Conservation (phyloP, 2,113 vertebrate genomes). For the Lampris incognitus region DNA sequence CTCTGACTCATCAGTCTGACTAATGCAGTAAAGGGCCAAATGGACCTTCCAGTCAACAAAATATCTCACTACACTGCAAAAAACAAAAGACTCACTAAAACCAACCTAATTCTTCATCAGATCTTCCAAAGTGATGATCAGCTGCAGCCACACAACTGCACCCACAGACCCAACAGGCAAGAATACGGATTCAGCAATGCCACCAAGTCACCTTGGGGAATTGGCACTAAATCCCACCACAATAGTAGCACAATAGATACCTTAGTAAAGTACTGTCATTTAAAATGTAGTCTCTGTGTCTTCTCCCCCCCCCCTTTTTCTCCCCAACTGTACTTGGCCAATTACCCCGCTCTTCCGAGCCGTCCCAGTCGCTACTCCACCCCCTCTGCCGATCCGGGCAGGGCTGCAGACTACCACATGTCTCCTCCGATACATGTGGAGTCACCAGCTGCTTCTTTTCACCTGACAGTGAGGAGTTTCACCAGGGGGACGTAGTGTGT, state of each 20-base stretch:
- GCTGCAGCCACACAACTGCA: slow-evolving; percentile 2
- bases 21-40: no score
- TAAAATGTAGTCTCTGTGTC: slow-evolving; percentile 18
- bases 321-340: background rate
- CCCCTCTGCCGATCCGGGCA: no score
- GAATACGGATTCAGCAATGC: slow-evolving; percentile 31
- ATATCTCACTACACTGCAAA: background rate
- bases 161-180: background rate
- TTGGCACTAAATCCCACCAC: slow-evolving; percentile 15
- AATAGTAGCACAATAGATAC: slow-evolving; percentile 30
- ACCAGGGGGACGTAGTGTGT: no score
- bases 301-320: background rate
- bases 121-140: background rate
- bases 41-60: no score
- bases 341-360: no score
- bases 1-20: no score
- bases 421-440: no score
- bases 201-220: slow-evolving; percentile 34
- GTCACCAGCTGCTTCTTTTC: no score
- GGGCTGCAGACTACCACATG: no score
- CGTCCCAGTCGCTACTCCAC: no score
- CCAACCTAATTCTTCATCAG: background rate
- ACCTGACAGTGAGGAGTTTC: no score
- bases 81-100: background rate
- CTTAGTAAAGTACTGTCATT: slow-evolving; percentile 33